Evolutionary conservation across 1,140 invertebrate species (phyloP).

Genomic region (Scaptomyza pallida): DNA sequence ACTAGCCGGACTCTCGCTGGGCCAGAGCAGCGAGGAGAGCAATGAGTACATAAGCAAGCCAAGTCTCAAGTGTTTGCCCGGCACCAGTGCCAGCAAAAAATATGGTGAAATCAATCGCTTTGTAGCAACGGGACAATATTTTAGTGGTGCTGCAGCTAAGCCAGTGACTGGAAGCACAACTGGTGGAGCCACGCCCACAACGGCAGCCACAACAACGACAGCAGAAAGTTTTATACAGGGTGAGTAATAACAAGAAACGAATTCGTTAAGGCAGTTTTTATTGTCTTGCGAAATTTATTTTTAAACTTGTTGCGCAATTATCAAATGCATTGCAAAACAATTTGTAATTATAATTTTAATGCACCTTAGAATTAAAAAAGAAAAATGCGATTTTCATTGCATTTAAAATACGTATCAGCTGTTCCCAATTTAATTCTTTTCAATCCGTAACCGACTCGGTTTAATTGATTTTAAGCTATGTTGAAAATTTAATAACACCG

Average conservation of each 20-base stretch:
- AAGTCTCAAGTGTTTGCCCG: conserved; percentile 67
- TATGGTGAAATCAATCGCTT: conserved; percentile 83
- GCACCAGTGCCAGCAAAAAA: conserved; percentile 77
- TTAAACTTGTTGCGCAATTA: no score
- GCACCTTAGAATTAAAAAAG: no score
- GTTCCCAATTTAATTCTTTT: no score
- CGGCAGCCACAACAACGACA: conserved; percentile 1
- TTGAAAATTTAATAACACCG: not conserved
- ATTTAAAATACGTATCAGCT: no score
- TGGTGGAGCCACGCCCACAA: not conserved
- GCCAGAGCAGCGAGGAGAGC: conserved; percentile 82
- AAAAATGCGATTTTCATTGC: no score
- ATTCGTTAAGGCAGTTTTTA: no score
- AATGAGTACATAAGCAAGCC: conserved; percentile 80
- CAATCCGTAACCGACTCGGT: no score
- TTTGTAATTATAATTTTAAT: no score
- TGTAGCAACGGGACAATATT: conserved; percentile 79
- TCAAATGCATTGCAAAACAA: no score
- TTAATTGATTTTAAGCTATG: no score
- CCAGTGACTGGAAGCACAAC: conserved; percentile 1
- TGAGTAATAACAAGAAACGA: not conserved
- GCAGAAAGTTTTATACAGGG: conserved; percentile 30
- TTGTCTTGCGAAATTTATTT: no score
- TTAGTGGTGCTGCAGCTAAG: conserved; percentile 47
- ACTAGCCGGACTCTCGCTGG: conserved; percentile 76